Percentiles rank a stretch among this genome's conserved stretches.
These are phyloP conservation scores for Bombus turneri DNA, from an alignment of 1,140 invertebrate genomes.

Conservation along the genomic window DNA sequence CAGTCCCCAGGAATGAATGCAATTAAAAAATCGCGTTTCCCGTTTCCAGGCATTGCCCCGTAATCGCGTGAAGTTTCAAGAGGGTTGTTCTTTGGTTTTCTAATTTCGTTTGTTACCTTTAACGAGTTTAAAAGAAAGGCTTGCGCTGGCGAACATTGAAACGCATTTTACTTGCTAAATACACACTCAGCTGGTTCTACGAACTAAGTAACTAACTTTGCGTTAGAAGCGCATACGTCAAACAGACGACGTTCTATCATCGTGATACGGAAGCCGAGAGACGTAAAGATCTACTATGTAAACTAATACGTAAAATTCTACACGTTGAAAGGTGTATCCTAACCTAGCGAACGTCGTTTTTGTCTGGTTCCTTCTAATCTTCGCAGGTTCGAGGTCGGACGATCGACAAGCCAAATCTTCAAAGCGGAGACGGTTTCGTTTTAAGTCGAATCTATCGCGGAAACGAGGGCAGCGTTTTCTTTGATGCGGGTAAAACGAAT, in stretches of 20 bases:
- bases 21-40: slow-evolving; percentile 4
- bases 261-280: no score
- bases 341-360: not conserved
- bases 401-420: not conserved
- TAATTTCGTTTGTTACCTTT: not conserved
- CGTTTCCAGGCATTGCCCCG: not conserved
- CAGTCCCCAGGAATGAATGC: not conserved
- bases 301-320: not conserved
- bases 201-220: not conserved
- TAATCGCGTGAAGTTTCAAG: not conserved
- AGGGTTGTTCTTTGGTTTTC: not conserved
- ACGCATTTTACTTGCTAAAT: not conserved
- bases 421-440: not conserved
- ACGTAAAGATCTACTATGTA: no score
- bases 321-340: not conserved
- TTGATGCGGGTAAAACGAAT: slow-evolving; percentile 39
- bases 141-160: not conserved
- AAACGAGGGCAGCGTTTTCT: not conserved
- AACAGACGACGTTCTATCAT: no score
- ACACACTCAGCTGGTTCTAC: not conserved
- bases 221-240: no score
- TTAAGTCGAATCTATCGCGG: not conserved
- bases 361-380: slow-evolving; percentile 2
- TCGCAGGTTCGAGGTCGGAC: not conserved
- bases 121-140: not conserved